phyloP scores from a whole-genome alignment of 1,140 invertebrate species.

The Ladona fulva region DNA sequence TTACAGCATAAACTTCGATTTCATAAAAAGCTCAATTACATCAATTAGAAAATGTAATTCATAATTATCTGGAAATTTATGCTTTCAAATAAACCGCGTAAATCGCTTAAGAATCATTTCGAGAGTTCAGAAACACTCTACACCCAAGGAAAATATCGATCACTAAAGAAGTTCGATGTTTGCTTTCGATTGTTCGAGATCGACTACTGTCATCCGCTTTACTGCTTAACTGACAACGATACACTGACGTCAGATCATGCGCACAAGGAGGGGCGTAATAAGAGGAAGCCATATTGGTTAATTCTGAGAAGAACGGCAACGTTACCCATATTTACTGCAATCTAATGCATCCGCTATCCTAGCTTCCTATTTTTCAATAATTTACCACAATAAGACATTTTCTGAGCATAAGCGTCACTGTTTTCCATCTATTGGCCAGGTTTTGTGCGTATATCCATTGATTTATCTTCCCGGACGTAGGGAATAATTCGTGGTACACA shows the following conservation, averaged over 20 bases:
- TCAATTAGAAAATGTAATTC: no score
- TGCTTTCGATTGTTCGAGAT: no score
- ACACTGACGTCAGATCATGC: conserved; percentile 7
- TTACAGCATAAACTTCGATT: no score
- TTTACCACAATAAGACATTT: background rate
- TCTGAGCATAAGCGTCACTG: background rate
- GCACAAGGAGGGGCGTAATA: conserved; percentile 7
- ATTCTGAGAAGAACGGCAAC: background rate
- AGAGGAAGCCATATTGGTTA: background rate
- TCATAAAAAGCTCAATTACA: no score
- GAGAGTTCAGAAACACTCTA: no score
- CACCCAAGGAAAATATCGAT: no score
- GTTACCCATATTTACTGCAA: background rate
- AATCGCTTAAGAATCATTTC: no score
- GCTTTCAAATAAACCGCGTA: no score
- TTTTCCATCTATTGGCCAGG: background rate
- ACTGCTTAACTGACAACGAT: conserved; percentile 1
- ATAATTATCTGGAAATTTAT: no score
- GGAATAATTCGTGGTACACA: conserved; percentile 5
- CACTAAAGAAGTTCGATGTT: no score
- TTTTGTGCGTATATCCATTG: background rate
- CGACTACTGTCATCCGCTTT: background rate
- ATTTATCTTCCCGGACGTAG: background rate
- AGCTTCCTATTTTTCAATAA: background rate
- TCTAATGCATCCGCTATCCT: background rate